Conservation (phyloP, 2,888 invertebrate species). For the Mycalesis mineus region DNA sequence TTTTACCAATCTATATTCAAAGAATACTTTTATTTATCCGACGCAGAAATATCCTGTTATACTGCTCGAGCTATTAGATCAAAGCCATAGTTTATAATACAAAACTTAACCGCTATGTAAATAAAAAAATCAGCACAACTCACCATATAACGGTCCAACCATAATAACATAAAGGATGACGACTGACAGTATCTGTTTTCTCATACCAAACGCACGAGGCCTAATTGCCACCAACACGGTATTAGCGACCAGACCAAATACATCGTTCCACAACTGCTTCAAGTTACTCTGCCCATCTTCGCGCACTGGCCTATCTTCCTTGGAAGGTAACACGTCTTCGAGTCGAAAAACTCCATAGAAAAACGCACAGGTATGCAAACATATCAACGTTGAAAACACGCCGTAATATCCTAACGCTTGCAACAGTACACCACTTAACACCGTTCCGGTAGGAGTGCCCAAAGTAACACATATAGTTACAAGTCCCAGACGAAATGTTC, state of each 20-base stretch:
- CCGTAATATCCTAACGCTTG: slow-evolving; percentile 67
- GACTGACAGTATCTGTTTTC: slow-evolving; percentile 61
- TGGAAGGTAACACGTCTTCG: slow-evolving; percentile 50
- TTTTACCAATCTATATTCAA: too few species aligned
- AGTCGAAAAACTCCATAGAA: slow-evolving; percentile 60
- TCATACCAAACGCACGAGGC: slow-evolving; percentile 51
- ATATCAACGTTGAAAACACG: slow-evolving; percentile 59
- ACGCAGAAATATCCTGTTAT: too few species aligned
- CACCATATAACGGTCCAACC: slow-evolving; percentile 73
- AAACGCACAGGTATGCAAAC: slow-evolving; percentile 52
- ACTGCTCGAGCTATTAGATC: too few species aligned
- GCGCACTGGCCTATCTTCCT: slow-evolving; percentile 27
- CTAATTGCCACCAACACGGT: slow-evolving; percentile 62
- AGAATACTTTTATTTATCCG: too few species aligned
- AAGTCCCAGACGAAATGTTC: slow-evolving; percentile 81
- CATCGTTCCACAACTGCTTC: slow-evolving; percentile 44
- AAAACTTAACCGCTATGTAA: too few species aligned
- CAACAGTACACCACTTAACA: slow-evolving; percentile 72
- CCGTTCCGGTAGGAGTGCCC: slow-evolving; percentile 73
- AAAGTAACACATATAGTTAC: slow-evolving; percentile 76
- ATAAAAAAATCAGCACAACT: slow-evolving; percentile 34
- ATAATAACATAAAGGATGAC: slow-evolving; percentile 61
- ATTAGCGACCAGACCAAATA: slow-evolving; percentile 56
- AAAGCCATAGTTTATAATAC: too few species aligned
- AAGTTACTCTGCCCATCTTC: slow-evolving; percentile 37